Percentiles rank a stretch among this genome's conserved stretches.
Conservation (phyloP, 2,888 invertebrate genomes). For the Himalopsyche tibetana region DNA sequence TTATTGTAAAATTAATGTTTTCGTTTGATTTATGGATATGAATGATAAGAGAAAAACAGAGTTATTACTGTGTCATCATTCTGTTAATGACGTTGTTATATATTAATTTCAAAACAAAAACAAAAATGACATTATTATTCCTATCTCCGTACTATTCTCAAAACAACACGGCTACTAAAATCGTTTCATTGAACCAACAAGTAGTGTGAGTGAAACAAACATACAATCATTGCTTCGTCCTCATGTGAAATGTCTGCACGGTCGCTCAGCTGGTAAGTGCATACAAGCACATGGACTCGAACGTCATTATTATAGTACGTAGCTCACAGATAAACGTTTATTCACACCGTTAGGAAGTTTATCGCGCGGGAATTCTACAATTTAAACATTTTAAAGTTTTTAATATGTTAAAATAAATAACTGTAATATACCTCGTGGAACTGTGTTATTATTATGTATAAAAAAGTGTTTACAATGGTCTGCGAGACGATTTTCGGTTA, state of each 20-base stretch:
- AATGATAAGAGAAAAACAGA: too few species aligned
- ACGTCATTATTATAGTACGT: conserved; percentile 77
- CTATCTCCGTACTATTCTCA: conserved; percentile 26
- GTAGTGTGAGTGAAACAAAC: conserved; percentile 3
- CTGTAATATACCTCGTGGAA: conserved; percentile 47
- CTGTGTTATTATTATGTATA: conserved; percentile 42
- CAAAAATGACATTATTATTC: conserved; percentile 33
- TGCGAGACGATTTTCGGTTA: conserved; percentile 12
- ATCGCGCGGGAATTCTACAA: conserved; percentile 44
- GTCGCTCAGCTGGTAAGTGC: conserved; percentile 20
- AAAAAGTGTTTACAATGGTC: conserved; percentile 50
- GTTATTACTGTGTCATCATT: too few species aligned
- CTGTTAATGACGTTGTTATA: too few species aligned
- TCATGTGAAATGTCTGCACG: background rate
- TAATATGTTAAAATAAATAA: conserved; percentile 10
- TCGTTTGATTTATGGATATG: too few species aligned
- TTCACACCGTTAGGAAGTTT: conserved; percentile 52
- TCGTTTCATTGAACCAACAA: background rate
- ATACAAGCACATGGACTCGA: conserved; percentile 44
- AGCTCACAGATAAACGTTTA: conserved; percentile 73
- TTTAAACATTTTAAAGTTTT: conserved; percentile 49
- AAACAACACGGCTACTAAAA: conserved; percentile 14
- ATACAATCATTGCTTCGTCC: background rate
- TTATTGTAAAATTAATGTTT: too few species aligned
- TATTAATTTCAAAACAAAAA: background rate